Percentiles rank a stretch among this genome's conserved stretches.
Evolutionary conservation across 2,113 vertebrate genomes (phyloP).

Genomic region (Rallus limicola): DNA sequence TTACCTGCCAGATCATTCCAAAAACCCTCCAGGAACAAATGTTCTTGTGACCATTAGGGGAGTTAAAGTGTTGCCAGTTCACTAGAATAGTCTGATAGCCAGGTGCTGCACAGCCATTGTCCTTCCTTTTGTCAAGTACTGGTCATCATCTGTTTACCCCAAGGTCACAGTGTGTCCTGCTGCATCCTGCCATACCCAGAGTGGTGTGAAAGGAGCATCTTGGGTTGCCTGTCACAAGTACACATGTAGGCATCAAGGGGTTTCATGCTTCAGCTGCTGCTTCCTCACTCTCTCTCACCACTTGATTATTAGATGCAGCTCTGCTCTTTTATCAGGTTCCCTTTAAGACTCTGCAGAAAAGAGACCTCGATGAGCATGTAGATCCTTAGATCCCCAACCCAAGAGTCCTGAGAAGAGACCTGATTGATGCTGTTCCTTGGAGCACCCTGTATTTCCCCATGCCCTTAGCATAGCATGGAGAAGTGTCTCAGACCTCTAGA

Average conservation of each 20-base stretch:
- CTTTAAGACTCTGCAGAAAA: background rate
- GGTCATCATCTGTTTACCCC: background rate
- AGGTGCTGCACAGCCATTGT: conserved; percentile 25
- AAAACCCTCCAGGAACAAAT: conserved; percentile 48
- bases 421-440: background rate
- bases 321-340: background rate
- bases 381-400: background rate
- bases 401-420: background rate
- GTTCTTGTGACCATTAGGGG: conserved; percentile 32
- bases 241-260: rapidly evolving
- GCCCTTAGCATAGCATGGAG: background rate
- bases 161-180: background rate
- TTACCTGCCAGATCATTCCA: conserved; percentile 48
- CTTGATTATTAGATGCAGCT: background rate
- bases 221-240: background rate
- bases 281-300: background rate
- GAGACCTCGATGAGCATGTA: rapidly evolving
- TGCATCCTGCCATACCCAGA: background rate
- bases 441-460: background rate
- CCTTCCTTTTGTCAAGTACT: background rate
- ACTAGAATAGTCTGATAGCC: conserved; percentile 3
- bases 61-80: conserved; percentile 36
- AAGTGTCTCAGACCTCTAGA: background rate
- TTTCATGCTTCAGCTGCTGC: background rate
- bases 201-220: background rate